phyloP scores from a whole-genome alignment of 2,113 vertebrate genomes.

The Melanotaenia duboulayi region DNA sequence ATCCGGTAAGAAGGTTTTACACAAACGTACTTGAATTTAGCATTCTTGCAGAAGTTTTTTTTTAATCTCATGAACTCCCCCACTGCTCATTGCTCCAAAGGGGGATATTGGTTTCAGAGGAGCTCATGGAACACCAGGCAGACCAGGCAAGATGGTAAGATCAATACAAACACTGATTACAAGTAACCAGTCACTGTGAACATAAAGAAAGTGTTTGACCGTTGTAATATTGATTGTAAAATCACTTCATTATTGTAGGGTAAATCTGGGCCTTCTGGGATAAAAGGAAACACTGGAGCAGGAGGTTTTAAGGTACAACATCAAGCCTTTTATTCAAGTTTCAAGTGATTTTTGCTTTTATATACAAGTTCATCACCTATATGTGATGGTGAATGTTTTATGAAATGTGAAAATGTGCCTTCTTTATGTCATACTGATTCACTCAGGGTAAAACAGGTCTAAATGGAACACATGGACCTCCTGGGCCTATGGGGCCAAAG shows the following conservation, averaged over 20 bases:
- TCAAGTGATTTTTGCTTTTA: not conserved
- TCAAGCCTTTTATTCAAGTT: not conserved
- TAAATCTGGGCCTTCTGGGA: slow-evolving; percentile 67
- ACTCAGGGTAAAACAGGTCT: slow-evolving; percentile 73
- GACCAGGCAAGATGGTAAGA: slow-evolving; percentile 72
- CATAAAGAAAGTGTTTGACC: not conserved
- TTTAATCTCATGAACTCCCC: not conserved
- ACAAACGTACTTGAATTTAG: not conserved
- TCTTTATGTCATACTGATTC: not conserved
- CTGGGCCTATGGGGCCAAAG: slow-evolving; percentile 75
- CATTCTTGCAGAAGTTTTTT: not conserved
- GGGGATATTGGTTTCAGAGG: slow-evolving; percentile 76
- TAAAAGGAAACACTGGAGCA: slow-evolving; percentile 66
- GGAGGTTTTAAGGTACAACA: slow-evolving; percentile 72
- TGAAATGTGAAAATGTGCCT: not conserved
- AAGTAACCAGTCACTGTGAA: not conserved
- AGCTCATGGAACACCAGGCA: slow-evolving; percentile 65
- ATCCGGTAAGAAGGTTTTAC: slow-evolving; percentile 67
- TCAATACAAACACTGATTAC: not conserved
- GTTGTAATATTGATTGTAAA: not conserved
- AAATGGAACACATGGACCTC: slow-evolving; percentile 66
- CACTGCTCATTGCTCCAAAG: slow-evolving; percentile 52
- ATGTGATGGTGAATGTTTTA: not conserved
- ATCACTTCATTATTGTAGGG: slow-evolving; percentile 62
- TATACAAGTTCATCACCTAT: not conserved